phyloP scores from a whole-genome alignment of 2,113 vertebrate species.

The Indicator maculatus region DNA sequence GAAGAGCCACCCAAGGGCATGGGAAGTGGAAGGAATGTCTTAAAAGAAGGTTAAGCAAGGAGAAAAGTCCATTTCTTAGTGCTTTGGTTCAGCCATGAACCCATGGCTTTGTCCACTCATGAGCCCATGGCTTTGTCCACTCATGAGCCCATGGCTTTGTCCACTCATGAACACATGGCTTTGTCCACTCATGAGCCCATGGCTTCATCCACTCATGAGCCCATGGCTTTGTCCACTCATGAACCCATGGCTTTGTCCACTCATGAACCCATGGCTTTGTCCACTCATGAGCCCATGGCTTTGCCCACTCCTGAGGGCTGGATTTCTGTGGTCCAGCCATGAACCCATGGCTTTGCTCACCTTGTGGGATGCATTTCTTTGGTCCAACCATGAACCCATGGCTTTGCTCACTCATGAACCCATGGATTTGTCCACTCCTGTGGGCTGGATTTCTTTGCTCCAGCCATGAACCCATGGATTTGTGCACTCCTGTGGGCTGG shows the following conservation, averaged over 20 bases:
- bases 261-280: too few species aligned
- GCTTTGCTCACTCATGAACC: too few species aligned
- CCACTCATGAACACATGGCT: too few species aligned
- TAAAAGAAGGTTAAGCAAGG: background rate
- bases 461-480: background rate
- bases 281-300: background rate
- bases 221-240: too few species aligned
- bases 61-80: background rate
- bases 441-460: background rate
- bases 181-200: too few species aligned
- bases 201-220: too few species aligned
- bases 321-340: too few species aligned
- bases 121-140: background rate
- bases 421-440: accelerated
- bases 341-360: too few species aligned
- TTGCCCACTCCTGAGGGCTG: background rate
- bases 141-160: too few species aligned
- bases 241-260: too few species aligned
- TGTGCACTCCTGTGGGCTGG: background rate
- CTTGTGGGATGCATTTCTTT: too few species aligned
- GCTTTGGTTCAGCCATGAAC: background rate
- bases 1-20: background rate
- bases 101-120: accelerated
- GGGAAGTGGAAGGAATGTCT: background rate
- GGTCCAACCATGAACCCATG: too few species aligned